Evolutionary conservation across 1,140 invertebrate species (phyloP).

Genomic region (Acromyrmex echinatior): DNA sequence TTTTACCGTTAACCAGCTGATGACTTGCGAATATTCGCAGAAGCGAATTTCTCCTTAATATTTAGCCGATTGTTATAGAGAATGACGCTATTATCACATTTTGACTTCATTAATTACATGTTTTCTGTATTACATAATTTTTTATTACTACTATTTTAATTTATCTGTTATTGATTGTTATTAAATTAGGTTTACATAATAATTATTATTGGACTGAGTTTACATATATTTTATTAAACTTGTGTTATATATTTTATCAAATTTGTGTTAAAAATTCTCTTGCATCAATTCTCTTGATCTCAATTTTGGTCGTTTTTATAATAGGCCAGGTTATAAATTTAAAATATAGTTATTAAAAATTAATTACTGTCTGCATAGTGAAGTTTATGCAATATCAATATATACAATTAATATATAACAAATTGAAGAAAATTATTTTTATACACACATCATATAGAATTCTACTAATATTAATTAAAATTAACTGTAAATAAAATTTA

Average conservation of each 20-base stretch:
- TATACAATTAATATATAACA: neutral
- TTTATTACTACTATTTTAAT: neutral
- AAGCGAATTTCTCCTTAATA: neutral
- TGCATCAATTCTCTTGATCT: neutral
- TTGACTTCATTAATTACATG: neutral
- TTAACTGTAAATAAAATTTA: neutral
- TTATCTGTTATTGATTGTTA: neutral
- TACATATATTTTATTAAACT: neutral
- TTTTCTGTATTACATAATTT: neutral
- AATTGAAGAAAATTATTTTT: neutral
- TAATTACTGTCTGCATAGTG: neutral
- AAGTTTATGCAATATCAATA: neutral
- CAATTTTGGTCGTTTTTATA: neutral
- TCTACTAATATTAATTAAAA: neutral
- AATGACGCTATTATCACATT: neutral
- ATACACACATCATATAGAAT: neutral
- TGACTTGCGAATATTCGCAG: neutral
- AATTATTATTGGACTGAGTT: neutral
- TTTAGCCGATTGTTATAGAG: neutral
- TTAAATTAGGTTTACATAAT: neutral
- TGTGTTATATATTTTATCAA: no score
- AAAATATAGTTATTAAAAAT: neutral
- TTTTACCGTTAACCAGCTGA: slow-evolving; percentile 1
- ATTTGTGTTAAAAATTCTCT: neutral
- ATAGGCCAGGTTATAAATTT: neutral